A percentile compares a stretch with the other conserved stretches of the same genome.
Conservation (phyloP, 1,140 invertebrate species). For the Euwallacea fornicatus region DNA sequence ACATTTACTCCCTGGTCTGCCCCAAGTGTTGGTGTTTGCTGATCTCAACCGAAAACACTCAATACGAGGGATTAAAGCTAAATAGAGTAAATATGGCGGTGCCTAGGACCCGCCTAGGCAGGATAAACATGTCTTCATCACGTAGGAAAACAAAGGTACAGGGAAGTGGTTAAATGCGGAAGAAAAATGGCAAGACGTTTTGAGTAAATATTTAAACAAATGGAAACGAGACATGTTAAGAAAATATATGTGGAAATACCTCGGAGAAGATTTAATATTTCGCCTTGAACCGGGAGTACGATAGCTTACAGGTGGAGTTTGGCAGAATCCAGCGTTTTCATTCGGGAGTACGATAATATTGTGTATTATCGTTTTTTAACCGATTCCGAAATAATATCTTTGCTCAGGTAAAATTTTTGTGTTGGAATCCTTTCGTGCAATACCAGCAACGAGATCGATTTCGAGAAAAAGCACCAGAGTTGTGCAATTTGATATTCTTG, state of each 20-base stretch:
- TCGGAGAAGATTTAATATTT: too few species aligned
- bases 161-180: constrained; percentile 22
- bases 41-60: constrained; percentile 38
- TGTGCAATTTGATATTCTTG: too few species aligned
- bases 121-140: constrained; percentile 37
- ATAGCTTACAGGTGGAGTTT: too few species aligned
- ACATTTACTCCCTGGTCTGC: constrained; percentile 28
- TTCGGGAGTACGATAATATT: too few species aligned
- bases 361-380: too few species aligned
- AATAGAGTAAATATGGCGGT: constrained; percentile 39
- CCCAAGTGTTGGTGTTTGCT: constrained; percentile 30
- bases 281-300: background rate
- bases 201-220: constrained; percentile 17
- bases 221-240: background rate
- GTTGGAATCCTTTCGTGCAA: too few species aligned
- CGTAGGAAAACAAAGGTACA: constrained; percentile 32
- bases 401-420: too few species aligned
- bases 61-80: constrained; percentile 40
- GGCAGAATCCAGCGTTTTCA: too few species aligned
- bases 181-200: constrained; percentile 15
- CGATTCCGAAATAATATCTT: too few species aligned
- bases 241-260: too few species aligned
- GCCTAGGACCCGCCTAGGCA: constrained; percentile 3
- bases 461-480: too few species aligned
- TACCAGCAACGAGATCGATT: too few species aligned